Percentiles rank a stretch among this genome's conserved stretches.
These are phyloP conservation scores for Amiota minor DNA, from an alignment of 2,888 invertebrate genomes.

Conservation along the genomic window DNA sequence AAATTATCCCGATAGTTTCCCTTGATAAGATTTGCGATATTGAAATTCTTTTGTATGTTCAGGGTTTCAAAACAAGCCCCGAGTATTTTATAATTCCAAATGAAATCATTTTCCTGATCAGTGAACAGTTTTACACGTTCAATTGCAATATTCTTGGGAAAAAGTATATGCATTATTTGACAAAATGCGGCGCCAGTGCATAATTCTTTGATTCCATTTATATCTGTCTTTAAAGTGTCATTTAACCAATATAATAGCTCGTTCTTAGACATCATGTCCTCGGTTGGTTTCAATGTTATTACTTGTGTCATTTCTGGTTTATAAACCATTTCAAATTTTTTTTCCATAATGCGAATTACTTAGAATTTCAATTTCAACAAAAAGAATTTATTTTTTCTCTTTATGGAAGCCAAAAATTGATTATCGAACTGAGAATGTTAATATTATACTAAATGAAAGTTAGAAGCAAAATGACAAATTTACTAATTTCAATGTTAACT, in stretches of 20 bases:
- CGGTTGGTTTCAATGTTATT: neutral
- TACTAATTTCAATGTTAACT: too few relatives aligned
- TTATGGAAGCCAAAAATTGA: neutral
- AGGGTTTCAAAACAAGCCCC: neutral
- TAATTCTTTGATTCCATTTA: neutral
- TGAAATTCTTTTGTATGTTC: neutral
- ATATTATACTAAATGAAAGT: too few relatives aligned
- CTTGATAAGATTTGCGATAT: neutral
- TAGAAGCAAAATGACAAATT: too few relatives aligned
- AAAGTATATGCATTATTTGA: slow-evolving; percentile 3
- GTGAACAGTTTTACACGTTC: slow-evolving; percentile 1
- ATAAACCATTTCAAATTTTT: neutral
- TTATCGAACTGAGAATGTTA: too few relatives aligned
- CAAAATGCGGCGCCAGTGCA: slow-evolving; percentile 13
- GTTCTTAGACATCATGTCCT: neutral
- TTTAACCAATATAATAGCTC: neutral
- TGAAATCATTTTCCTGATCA: neutral
- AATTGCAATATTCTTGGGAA: neutral
- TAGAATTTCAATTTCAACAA: neutral
- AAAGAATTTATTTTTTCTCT: neutral
- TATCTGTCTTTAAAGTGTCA: neutral
- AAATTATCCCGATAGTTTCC: neutral
- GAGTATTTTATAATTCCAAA: slow-evolving; percentile 9
- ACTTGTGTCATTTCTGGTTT: neutral
- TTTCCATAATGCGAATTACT: neutral